Percentiles rank a stretch among this genome's conserved stretches.
Conservation (phyloP, 2,113 vertebrate genomes). For the Phalacrocorax brasilianus region DNA sequence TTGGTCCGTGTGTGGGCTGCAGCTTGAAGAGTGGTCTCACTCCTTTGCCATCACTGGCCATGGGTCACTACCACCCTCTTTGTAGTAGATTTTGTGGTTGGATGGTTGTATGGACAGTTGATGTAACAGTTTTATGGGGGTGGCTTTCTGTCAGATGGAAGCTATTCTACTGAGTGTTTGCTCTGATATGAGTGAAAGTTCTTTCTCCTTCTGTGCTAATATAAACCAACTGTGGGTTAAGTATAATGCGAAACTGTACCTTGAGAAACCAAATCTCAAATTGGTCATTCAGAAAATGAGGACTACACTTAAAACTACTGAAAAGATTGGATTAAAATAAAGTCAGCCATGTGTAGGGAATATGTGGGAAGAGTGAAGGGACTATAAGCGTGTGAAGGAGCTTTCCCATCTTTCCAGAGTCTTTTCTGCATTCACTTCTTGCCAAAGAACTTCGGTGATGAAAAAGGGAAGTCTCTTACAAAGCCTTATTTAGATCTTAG, state of each 20-base stretch:
- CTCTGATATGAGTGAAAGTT: not conserved
- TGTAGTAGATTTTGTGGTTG: constrained; percentile 18
- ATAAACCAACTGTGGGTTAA: not conserved
- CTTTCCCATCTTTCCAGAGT: not conserved
- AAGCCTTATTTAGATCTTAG: not conserved
- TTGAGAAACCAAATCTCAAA: not conserved
- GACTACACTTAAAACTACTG: not conserved
- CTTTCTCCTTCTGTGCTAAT: not conserved
- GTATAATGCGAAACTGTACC: not conserved
- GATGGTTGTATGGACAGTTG: not conserved
- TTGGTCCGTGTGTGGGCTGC: not conserved
- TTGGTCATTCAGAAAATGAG: not conserved
- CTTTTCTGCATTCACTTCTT: not conserved
- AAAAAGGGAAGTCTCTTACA: not conserved
- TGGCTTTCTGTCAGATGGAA: not conserved
- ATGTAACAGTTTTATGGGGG: not conserved
- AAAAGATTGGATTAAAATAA: not conserved
- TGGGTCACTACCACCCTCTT: not conserved
- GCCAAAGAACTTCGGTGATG: not conserved
- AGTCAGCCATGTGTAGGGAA: not conserved
- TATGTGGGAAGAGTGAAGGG: not conserved
- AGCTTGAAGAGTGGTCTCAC: not conserved
- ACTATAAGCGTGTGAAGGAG: not conserved
- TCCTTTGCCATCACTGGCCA: not conserved
- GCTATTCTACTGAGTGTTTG: not conserved